Conservation (phyloP, 2,888 invertebrate species). For the Adelognathus sp. region DNA sequence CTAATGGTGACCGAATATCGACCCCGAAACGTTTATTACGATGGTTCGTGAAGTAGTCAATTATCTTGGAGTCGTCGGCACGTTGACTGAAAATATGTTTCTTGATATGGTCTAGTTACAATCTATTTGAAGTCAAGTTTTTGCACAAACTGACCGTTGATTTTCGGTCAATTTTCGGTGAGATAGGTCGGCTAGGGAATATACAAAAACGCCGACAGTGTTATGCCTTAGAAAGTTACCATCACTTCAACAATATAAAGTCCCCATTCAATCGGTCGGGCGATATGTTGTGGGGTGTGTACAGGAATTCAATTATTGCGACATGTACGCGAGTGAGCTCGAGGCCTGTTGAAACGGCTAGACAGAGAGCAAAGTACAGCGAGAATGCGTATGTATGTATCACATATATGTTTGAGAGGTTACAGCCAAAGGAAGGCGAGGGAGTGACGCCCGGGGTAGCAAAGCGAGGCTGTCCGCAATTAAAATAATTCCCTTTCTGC, state of each 20-base stretch:
- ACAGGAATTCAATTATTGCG: constrained; percentile 55
- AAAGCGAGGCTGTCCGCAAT: constrained; percentile 81
- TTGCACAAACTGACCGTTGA: background rate
- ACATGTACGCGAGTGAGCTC: constrained; percentile 59
- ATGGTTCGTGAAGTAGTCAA: too few species aligned
- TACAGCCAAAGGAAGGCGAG: constrained; percentile 37
- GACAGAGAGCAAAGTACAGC: constrained; percentile 3
- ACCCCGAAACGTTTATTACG: too few species aligned
- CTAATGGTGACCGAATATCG: too few species aligned
- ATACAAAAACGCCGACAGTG: too few species aligned
- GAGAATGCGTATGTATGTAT: background rate
- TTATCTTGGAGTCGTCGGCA: too few species aligned
- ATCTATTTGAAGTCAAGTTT: too few species aligned
- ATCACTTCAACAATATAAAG: background rate
- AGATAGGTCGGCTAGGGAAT: too few species aligned
- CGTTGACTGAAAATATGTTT: too few species aligned
- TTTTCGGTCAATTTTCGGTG: background rate
- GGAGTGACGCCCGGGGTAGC: constrained; percentile 71
- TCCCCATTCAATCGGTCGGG: constrained; percentile 16
- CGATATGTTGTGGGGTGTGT: constrained; percentile 13
- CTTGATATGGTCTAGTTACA: too few species aligned
- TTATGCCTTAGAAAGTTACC: background rate
- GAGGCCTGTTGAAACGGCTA: constrained; percentile 57
- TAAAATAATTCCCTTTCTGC: constrained; percentile 82
- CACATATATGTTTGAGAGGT: constrained; percentile 32